Base-by-base conservation (phyloP, 2,113 vertebrate genomes). In the Cnemophilus loriae region DNA sequence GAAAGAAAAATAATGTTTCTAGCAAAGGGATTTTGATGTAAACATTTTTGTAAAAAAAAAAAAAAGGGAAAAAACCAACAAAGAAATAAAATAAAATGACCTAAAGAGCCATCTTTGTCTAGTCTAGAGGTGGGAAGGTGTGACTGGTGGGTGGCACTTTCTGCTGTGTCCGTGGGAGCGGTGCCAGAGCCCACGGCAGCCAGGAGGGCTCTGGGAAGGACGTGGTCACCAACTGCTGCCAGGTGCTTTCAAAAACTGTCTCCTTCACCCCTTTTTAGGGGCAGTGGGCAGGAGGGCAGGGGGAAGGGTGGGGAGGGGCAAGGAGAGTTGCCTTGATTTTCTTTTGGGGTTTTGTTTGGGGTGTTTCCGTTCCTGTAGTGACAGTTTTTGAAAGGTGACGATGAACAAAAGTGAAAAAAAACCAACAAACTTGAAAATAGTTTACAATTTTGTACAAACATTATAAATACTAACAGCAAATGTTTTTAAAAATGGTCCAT, bases 401-500 rank as follows among this genome's bases (percentile, higher is more conserved):
- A 47, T 63, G 78, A 93, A 50, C 85, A 95, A 75, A 74, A 84
- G 52, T 75, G 57, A 80, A 89, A 93, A 74, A 60, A 53, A 47
- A 50, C 5, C 69, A 95, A 93, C 57, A 87, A 83, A 95, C 91
- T 95, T 97, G 95, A 98, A 97, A 96, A 96, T 57, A 95, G 94
- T 96, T 98, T 96, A 97, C 96, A 96, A 24, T 96, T 98, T 97
- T 97, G 95, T 97, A 97, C 77, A 95, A 97, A 94, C 79, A 80
- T 95, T 94, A 87, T 93, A 86, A 93, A 93, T 96, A 91, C 74
- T 82, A 74, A 89, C 85, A 95, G 71, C 92, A 97, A 91, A 70
- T 94, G 96, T 95, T 96, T 96, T 96, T 96, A 79, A 91, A 94
- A 95, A 95, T 52, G 92, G 95, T 81, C 89, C 87, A 93, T 97